Evolutionary conservation across 2,888 invertebrate species (phyloP), one percentile per base, ranked within the genome.

Genomic region (Chrysodeixis includens): DNA sequence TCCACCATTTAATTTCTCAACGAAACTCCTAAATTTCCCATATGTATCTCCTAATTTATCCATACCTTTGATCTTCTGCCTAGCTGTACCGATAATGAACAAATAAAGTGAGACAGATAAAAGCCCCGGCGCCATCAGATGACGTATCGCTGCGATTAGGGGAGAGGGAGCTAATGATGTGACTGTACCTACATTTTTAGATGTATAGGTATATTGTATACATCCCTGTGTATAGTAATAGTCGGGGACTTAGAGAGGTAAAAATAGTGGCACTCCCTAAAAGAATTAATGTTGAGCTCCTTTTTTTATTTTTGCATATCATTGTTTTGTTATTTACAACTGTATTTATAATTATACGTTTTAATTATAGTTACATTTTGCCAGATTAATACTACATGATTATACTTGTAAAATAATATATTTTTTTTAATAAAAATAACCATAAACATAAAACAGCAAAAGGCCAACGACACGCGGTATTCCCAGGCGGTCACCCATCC

Each of bases 401-500:
- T n/a, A n/a, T n/a, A n/a, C n/a, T n/a, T n/a, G n/a, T n/a, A 26
- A 26, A 26, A 26, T 26, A 26, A 26, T 26, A 26, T 26, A 26
- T 26, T 26, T 26, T 26, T 26, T 26, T 26, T 26, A 2, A 4
- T 26, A 26, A 26, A 26, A 26, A 26, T 26, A 26, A 26, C 6
- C 6, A 6, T 4, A 26, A 26, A 26, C 6, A 26, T 26, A 6
- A 2, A 26, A 26, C 26, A 26, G 20, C 57, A 71, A 56, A 69
- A 76, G 82, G 83, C 62, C 71, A 79, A 79, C 78, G 62, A 71
- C 79, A 76, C 88, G 88, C 78, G 86, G 89, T 90, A 87, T 90
- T 90, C 88, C 89, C 89, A 89, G 87, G 90, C 90, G 90, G 92
- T 92, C 92, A 92, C 91, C 92, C 92, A 92, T 92, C 90, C 90